Conservation (phyloP, 2,797 vertebrate genomes). For the Sitta carolinensis region DNA sequence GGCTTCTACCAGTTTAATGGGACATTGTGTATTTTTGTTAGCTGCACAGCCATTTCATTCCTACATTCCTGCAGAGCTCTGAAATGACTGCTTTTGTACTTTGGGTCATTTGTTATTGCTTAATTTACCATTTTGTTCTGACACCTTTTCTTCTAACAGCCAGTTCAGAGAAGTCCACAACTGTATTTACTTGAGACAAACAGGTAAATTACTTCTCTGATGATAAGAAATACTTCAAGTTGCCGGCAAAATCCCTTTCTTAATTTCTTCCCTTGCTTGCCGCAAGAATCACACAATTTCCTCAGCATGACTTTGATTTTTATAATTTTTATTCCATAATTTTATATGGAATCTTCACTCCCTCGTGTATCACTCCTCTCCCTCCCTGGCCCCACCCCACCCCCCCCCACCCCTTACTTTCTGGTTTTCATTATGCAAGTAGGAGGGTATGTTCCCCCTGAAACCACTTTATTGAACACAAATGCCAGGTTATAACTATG, state of each 20-base stretch:
- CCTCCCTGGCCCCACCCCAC: not conserved
- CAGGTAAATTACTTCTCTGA: not conserved
- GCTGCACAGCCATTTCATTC: conserved; percentile 16
- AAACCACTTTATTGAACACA: not conserved
- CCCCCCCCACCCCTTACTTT: not conserved
- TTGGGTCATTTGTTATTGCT: conserved; percentile 18
- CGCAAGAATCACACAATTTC: not conserved
- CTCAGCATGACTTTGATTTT: not conserved
- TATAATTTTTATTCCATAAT: not conserved
- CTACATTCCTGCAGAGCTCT: not conserved
- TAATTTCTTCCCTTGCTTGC: not conserved
- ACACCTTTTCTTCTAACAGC: conserved; percentile 27
- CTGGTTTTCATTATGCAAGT: not conserved
- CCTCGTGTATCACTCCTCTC: too few relatives aligned
- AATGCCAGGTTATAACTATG: not conserved
- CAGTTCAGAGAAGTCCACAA: not conserved
- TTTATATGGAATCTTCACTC: not conserved
- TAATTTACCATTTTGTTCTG: conserved; percentile 39
- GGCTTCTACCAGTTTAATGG: not conserved
- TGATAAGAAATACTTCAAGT: not conserved
- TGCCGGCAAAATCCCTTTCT: not conserved
- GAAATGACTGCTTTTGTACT: conserved; percentile 28
- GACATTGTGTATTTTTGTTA: conserved; percentile 30
- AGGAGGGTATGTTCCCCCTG: not conserved
- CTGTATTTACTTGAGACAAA: not conserved